Base-by-base conservation (phyloP, 2,888 invertebrate genomes). In the Ligdia adustata region DNA sequence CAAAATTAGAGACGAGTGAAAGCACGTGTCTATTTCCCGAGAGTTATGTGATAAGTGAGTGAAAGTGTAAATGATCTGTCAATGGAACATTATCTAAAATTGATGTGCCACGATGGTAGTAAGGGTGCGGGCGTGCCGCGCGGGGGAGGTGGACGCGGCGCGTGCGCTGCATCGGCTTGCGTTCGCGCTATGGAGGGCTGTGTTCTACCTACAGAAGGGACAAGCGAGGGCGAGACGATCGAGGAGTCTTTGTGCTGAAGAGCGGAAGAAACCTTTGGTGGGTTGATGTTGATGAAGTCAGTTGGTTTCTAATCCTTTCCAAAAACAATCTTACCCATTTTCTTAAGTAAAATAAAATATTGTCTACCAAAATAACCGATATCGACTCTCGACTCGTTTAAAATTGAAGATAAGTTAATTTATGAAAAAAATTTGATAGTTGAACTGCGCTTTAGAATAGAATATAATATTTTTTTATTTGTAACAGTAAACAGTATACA, bases 111-210 rank as follows among this genome's bases (percentile, higher is more conserved):
- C 35, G 49, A 57, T 53, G 57, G 73, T 55, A 69, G 83, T 87
- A 89, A 75, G 78, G 57, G 79, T 75, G 66, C 67, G 64, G 41
- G 39, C 62, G 64, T 66, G 69, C 69, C 62, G 66, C 64, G 66
- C 66, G 50, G 64, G 63, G 40, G 83, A 84, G 46, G 82, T 81
- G 62, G 91, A 92, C 33, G 92, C 92, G 6, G 91, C 91, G 57
- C 91, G 92, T 47, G 87, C 94, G 60, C 84, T 95, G 52, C 94
- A 94, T 66, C 91, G 94, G 45, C 91, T 95, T 20, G 95, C 95
- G 24, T 94, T 95, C 69, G 94, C 94, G 16, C 89, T 95, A 51
- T 95, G 94, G 94, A 93, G 94, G 61, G 94, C 93, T 41, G 93
- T 94, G 28, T 92, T 95, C 72, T 92, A 94, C 71, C 91, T 95